Conservation (phyloP, 2,888 invertebrate genomes). For the Prenolepis imparis region DNA sequence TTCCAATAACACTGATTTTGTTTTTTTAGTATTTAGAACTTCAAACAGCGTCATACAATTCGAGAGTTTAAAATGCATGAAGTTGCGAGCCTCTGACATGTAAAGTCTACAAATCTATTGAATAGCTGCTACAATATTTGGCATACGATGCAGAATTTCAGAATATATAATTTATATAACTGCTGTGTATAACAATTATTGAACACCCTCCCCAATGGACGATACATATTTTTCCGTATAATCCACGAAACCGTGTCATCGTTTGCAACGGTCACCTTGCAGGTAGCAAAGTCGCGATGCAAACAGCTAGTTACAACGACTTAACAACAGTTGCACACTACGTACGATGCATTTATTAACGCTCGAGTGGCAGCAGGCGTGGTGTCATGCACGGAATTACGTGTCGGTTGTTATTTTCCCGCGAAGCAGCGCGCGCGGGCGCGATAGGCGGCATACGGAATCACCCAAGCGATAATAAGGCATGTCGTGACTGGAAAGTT, state of each 20-base stretch:
- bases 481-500: slow-evolving; percentile 68
- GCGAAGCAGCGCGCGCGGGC: slow-evolving; percentile 46
- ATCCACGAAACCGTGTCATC: background rate
- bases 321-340: slow-evolving; percentile 41
- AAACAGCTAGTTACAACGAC: background rate
- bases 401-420: slow-evolving; percentile 63
- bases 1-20: background rate
- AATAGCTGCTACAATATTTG: background rate
- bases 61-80: background rate
- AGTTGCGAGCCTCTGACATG: background rate
- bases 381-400: slow-evolving; percentile 58
- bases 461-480: slow-evolving; percentile 48
- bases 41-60: background rate
- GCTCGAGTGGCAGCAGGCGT: slow-evolving; percentile 40
- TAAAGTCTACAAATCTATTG: background rate
- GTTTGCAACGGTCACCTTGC: background rate
- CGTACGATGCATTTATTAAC: slow-evolving; percentile 59
- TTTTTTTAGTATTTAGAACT: no score
- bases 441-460: slow-evolving; percentile 44
- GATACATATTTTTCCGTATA: background rate
- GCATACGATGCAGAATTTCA: background rate
- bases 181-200: background rate
- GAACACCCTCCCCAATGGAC: background rate
- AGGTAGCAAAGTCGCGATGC: background rate
- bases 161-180: background rate